Percentiles rank a stretch among this genome's conserved stretches.
Evolutionary conservation across 2,888 invertebrate genomes (phyloP).

Genomic region (Tubulanus polymorphus): DNA sequence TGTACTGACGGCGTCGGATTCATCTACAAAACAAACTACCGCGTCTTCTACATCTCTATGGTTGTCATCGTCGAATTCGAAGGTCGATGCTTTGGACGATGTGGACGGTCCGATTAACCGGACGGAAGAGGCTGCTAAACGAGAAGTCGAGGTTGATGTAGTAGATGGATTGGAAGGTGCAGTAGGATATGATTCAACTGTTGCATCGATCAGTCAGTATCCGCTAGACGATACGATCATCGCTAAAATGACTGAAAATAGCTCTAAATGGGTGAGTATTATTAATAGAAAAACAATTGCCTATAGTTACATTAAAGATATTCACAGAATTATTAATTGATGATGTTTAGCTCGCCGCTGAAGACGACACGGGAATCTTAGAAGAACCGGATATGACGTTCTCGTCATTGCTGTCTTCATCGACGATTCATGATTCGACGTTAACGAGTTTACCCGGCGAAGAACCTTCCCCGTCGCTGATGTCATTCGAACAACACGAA

Average conservation of each 20-base stretch:
- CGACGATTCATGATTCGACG: not conserved
- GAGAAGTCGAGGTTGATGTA: no score
- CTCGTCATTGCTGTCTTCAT: not conserved
- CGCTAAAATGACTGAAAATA: no score
- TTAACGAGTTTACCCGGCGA: not conserved
- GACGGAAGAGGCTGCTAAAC: no score
- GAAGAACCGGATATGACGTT: constrained; percentile 8
- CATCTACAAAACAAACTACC: no score
- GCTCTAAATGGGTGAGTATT: no score
- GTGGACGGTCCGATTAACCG: no score
- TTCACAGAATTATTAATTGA: not conserved
- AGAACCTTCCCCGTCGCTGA: constrained; percentile 2
- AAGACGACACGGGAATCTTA: constrained; percentile 1
- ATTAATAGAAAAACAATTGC: no score
- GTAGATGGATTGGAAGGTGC: no score
- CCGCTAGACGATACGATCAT: no score
- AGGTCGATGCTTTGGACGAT: not conserved
- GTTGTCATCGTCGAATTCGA: not conserved
- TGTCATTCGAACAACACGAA: constrained; percentile 14
- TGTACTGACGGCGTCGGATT: no score
- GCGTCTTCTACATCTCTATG: no score
- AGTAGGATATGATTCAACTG: no score
- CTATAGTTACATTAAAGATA: not conserved
- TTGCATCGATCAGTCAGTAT: constrained; percentile 1
- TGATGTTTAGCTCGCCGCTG: not conserved